These are phyloP conservation scores for Cheilosia scutellata DNA, from an alignment of 2,888 invertebrate species.

Conservation along the genomic window DNA sequence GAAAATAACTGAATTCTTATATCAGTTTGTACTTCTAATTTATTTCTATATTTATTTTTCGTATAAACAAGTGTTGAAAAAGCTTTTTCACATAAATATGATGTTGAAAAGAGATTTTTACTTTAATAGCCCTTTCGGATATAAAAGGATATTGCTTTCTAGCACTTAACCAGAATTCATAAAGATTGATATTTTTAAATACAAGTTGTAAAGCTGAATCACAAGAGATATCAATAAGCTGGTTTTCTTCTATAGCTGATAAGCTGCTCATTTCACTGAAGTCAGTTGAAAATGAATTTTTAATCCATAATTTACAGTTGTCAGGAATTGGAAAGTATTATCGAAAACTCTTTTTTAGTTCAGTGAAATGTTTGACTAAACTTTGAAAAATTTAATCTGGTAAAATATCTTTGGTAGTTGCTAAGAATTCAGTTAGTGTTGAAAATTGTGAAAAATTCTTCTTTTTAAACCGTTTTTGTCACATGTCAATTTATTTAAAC, in stretches of 20 bases:
- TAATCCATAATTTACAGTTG: too few relatives aligned
- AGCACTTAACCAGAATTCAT: slow-evolving; percentile 1
- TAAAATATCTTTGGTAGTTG: slow-evolving; percentile 29
- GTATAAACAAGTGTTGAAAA: too few relatives aligned
- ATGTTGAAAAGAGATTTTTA: slow-evolving; percentile 2
- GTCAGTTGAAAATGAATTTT: not conserved
- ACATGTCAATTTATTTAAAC: slow-evolving; percentile 15
- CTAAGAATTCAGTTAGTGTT: slow-evolving; percentile 16
- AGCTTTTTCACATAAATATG: slow-evolving; percentile 12
- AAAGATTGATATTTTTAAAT: slow-evolving; percentile 26
- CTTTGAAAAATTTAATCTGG: not conserved
- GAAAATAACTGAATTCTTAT: too few relatives aligned
- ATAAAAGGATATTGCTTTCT: slow-evolving; percentile 14
- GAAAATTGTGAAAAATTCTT: not conserved
- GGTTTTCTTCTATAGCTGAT: not conserved
- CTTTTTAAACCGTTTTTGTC: slow-evolving; percentile 24
- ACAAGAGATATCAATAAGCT: slow-evolving; percentile 17
- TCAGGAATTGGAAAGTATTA: too few relatives aligned
- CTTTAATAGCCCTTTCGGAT: slow-evolving; percentile 23
- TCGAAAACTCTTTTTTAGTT: not conserved
- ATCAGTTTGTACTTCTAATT: too few relatives aligned
- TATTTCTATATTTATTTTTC: not conserved
- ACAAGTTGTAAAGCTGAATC: slow-evolving; percentile 32
- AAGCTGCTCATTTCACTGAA: slow-evolving; percentile 1
- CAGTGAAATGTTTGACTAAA: slow-evolving; percentile 11